Percentiles rank a stretch among this genome's conserved stretches.
These are phyloP conservation scores for Ctenoplectra terminalis DNA, from an alignment of 1,140 invertebrate genomes.

Conservation along the genomic window DNA sequence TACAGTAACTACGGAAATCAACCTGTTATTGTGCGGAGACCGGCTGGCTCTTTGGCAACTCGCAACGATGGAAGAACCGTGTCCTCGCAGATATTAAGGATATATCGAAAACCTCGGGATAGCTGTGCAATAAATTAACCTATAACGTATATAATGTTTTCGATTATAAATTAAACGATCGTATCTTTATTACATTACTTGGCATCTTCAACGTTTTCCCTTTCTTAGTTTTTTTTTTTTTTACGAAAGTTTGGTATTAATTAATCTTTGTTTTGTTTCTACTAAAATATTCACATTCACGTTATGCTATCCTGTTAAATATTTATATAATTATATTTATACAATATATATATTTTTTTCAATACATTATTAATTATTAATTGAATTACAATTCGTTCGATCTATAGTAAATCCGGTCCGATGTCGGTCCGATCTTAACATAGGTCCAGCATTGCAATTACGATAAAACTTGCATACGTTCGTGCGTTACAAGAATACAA, in stretches of 20 bases:
- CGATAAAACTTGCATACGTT: neutral
- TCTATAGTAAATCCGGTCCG: neutral
- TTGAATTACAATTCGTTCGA: constrained; percentile 17
- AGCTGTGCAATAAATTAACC: constrained; percentile 70
- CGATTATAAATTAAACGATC: constrained; percentile 12
- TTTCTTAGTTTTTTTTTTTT: neutral
- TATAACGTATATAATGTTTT: neutral
- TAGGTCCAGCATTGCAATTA: neutral
- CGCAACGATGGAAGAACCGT: constrained; percentile 44
- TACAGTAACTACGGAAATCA: constrained; percentile 82
- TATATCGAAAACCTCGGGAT: constrained; percentile 70
- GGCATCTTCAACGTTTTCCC: neutral
- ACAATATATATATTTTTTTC: constrained; percentile 34
- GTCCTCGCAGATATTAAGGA: constrained; percentile 60
- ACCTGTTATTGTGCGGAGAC: constrained; percentile 78
- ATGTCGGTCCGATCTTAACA: neutral
- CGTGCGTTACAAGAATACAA: constrained; percentile 24
- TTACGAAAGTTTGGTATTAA: neutral
- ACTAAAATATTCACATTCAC: neutral
- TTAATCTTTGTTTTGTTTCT: neutral
- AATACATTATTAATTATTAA: neutral
- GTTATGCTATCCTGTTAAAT: constrained; percentile 28
- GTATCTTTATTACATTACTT: neutral
- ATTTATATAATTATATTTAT: constrained; percentile 43
- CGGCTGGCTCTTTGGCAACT: constrained; percentile 41